Percentiles rank a stretch among this genome's conserved stretches.
Conservation (phyloP, 2,113 vertebrate genomes). For the Poeciliopsis occidentalis region DNA sequence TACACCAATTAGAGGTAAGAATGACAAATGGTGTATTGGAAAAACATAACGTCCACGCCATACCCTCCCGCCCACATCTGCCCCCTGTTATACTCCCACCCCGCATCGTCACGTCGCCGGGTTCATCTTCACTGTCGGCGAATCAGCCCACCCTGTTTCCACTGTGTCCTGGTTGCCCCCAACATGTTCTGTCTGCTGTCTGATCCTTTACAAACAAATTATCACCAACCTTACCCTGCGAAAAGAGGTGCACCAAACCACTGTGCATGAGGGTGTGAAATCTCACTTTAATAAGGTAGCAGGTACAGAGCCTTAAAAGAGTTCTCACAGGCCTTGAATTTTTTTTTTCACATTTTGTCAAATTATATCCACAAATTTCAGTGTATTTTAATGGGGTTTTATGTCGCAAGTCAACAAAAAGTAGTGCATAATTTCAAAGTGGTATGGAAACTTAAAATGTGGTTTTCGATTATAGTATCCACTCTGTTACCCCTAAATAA, state of each 20-base stretch:
- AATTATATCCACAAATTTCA: not conserved
- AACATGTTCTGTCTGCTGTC: conserved; percentile 56
- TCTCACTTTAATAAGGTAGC: not conserved
- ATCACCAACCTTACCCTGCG: conserved; percentile 62
- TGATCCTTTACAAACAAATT: conserved; percentile 66
- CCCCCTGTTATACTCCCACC: conserved; percentile 81
- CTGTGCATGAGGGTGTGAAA: conserved; percentile 25
- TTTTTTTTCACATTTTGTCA: not conserved
- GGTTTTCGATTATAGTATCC: not conserved
- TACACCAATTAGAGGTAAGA: conserved; percentile 99
- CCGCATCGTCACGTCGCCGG: conserved; percentile 37
- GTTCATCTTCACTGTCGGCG: conserved; percentile 69
- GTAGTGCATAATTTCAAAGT: not conserved
- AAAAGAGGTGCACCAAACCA: conserved; percentile 33
- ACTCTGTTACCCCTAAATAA: not conserved
- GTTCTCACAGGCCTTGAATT: not conserved
- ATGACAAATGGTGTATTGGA: conserved; percentile 83
- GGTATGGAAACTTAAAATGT: not conserved
- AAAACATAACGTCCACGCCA: conserved; percentile 72
- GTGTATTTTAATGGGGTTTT: not conserved
- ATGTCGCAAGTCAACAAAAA: not conserved
- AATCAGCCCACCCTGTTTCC: conserved; percentile 41
- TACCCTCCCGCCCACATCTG: conserved; percentile 69
- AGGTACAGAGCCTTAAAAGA: not conserved
- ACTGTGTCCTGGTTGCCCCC: conserved; percentile 35